Percentiles rank a stretch among this genome's conserved stretches.
Evolutionary conservation across 2,797 vertebrate species (phyloP).

Genomic region (Sebastes taczanowskii): DNA sequence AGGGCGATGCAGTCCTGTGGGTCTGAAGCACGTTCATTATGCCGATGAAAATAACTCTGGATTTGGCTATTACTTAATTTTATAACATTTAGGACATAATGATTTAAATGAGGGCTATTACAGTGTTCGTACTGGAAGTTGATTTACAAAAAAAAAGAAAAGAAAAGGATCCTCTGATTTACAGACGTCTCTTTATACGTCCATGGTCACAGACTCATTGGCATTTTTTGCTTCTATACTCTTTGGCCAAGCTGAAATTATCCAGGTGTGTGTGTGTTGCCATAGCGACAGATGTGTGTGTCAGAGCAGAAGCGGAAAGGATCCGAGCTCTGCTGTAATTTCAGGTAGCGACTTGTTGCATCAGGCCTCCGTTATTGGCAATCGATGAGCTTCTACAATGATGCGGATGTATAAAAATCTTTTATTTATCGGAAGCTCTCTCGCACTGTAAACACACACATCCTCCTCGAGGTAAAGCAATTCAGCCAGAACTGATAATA

Average conservation of each 20-base stretch:
- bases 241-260: slow-evolving; percentile 20
- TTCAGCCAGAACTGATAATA: neutral
- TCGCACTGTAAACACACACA: neutral
- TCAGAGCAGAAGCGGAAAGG: slow-evolving; percentile 23
- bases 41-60: no score
- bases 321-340: slow-evolving; percentile 19
- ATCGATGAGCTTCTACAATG: slow-evolving; percentile 14
- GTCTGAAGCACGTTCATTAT: no score
- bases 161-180: no score
- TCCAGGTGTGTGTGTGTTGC: slow-evolving; percentile 63
- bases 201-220: no score
- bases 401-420: neutral
- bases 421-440: neutral
- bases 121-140: no score
- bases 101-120: no score
- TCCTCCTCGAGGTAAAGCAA: neutral
- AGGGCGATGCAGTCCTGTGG: no score
- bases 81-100: no score
- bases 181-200: no score
- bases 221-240: no score
- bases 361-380: slow-evolving; percentile 7
- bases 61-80: no score
- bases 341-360: slow-evolving; percentile 5
- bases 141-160: no score
- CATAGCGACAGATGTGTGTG: slow-evolving; percentile 50